Conservation (phyloP, 1,140 invertebrate genomes). For the Leptestheria dahalacensis region DNA sequence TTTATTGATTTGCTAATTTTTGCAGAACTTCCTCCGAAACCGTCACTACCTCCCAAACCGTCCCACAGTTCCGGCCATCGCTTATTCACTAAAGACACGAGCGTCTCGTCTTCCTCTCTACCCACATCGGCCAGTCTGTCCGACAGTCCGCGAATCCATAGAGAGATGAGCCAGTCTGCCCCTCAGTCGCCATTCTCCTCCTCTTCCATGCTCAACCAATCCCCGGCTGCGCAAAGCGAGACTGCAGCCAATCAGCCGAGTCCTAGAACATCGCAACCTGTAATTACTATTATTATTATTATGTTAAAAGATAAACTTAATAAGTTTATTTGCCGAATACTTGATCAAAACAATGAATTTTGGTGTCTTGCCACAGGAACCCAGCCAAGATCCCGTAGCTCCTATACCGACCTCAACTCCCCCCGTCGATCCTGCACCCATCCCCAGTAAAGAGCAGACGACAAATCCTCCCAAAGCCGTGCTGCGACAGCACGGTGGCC, state of each 20-base stretch:
- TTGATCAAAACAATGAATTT: no score
- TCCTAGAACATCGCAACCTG: no score
- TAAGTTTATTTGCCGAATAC: no score
- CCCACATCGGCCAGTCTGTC: conserved; percentile 8
- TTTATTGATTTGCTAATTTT: conserved; percentile 7
- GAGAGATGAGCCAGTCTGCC: conserved; percentile 9
- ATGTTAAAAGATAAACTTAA: no score
- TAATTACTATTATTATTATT: no score
- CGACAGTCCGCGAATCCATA: conserved; percentile 1
- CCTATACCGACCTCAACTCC: not conserved
- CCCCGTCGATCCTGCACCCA: not conserved
- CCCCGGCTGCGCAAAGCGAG: no score
- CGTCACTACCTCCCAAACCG: conserved; percentile 24
- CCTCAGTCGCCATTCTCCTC: conserved; percentile 18
- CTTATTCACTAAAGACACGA: not conserved
- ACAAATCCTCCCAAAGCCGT: conserved; percentile 22
- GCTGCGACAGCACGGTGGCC: conserved; percentile 10
- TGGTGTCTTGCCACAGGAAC: no score
- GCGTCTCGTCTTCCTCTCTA: conserved; percentile 15
- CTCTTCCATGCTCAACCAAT: conserved; percentile 16
- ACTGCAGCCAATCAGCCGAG: no score
- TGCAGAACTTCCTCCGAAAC: conserved; percentile 30
- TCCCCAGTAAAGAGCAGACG: not conserved
- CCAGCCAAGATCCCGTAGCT: not conserved
- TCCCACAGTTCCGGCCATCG: conserved; percentile 13